These are phyloP conservation scores for Neomorphus geoffroyi DNA, from an alignment of 2,797 vertebrate genomes.

Conservation along the genomic window DNA sequence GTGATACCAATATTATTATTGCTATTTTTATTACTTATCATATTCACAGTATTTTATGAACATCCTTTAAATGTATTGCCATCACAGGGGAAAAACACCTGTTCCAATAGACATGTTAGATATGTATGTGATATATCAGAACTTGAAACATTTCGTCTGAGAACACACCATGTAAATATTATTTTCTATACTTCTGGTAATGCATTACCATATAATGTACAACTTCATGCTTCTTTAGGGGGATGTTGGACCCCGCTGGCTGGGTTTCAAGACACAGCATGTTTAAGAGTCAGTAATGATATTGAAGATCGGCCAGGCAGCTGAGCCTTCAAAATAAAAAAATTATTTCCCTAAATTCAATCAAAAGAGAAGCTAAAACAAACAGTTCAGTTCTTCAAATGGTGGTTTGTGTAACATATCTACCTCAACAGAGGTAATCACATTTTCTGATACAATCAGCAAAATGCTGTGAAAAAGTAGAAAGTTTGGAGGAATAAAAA, in stretches of 20 bases:
- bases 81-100: neutral
- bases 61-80: neutral
- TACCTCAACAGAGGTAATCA: neutral
- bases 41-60: neutral
- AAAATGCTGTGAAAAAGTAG: neutral
- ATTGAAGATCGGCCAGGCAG: neutral
- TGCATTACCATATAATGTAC: neutral
- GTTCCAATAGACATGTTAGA: neutral
- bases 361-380: neutral
- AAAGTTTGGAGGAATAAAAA: neutral
- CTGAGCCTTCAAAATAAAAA: neutral
- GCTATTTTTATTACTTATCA: neutral
- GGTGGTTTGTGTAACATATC: neutral
- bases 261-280: neutral
- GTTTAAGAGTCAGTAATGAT: neutral
- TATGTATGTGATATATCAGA: neutral
- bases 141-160: neutral
- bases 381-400: neutral
- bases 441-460: neutral
- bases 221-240: neutral
- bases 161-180: neutral
- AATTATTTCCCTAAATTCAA: neutral
- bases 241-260: neutral
- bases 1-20: neutral
- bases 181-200: neutral